Evolutionary conservation across 2,888 invertebrate species (phyloP).

Genomic region (Eristalinus aeneus): DNA sequence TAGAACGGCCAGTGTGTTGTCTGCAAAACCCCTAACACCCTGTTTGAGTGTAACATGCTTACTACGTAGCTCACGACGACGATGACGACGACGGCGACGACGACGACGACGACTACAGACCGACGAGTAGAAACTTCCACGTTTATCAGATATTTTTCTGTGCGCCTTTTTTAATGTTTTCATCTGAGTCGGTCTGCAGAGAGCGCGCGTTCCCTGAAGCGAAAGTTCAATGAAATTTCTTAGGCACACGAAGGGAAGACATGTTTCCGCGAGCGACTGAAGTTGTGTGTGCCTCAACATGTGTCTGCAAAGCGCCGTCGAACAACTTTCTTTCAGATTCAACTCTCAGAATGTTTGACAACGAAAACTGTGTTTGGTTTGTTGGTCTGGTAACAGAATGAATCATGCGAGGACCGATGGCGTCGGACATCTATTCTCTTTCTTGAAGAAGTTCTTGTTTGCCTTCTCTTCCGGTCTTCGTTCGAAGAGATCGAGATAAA

Average conservation of each 20-base stretch:
- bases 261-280: slow-evolving; percentile 40
- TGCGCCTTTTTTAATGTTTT: not conserved
- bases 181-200: slow-evolving; percentile 13
- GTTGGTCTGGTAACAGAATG: not conserved
- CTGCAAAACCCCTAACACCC: slow-evolving; percentile 50
- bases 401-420: not conserved
- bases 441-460: not conserved
- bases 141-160: slow-evolving; percentile 7
- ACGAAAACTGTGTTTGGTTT: not conserved
- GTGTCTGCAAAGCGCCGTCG: not conserved
- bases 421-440: not conserved
- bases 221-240: slow-evolving; percentile 68
- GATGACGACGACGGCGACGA: not conserved
- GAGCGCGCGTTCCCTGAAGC: slow-evolving; percentile 26
- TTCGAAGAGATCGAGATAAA: not conserved
- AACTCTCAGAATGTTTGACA: not conserved
- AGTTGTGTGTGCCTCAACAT: slow-evolving; percentile 20
- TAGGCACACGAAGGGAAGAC: slow-evolving; percentile 44
- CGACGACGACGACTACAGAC: not conserved
- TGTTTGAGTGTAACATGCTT: slow-evolving; percentile 47
- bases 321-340: not conserved
- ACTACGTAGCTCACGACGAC: not conserved
- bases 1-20: slow-evolving; percentile 45
- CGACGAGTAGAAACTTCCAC: slow-evolving; percentile 18
- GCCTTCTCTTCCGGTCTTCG: not conserved